A percentile compares a stretch with the other conserved stretches of the same genome.
phyloP scores from a whole-genome alignment of 2,888 invertebrate genomes.

The Schrankia costaestrigalis region DNA sequence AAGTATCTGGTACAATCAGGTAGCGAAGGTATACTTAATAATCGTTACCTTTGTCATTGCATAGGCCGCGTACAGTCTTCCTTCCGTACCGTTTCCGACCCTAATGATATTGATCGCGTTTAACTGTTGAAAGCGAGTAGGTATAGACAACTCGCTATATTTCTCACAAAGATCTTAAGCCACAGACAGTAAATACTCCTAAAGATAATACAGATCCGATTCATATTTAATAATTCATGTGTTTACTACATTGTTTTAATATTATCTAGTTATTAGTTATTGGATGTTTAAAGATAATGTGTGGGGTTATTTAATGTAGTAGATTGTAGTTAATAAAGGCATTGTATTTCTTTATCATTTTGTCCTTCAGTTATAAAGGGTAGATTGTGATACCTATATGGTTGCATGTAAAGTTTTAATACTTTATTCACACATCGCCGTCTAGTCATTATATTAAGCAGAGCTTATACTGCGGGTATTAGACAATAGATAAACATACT shows the following conservation, averaged over 20 bases:
- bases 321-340: no score
- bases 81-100: slow-evolving; percentile 55
- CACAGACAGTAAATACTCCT: slow-evolving; percentile 22
- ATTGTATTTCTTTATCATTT: no score
- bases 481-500: no score
- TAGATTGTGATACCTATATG: no score
- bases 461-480: no score
- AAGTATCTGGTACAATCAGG: background rate
- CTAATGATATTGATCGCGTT: slow-evolving; percentile 64
- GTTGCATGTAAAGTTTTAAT: no score
- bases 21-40: slow-evolving; percentile 2
- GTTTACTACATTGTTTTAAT: no score
- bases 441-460: no score
- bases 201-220: slow-evolving; percentile 11
- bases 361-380: no score
- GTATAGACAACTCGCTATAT: slow-evolving; percentile 36
- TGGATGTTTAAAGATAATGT: background rate
- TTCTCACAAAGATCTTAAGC: slow-evolving; percentile 39
- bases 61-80: slow-evolving; percentile 20
- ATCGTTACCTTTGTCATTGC: slow-evolving; percentile 2
- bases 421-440: no score
- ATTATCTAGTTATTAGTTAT: slow-evolving; percentile 18
- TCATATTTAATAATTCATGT: no score
- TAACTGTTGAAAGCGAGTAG: slow-evolving; percentile 29
- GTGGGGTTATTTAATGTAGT: no score